Percentiles rank a stretch among this genome's conserved stretches.
These are phyloP conservation scores for Aphelinus certus DNA, from an alignment of 1,140 invertebrate species.

Conservation along the genomic window DNA sequence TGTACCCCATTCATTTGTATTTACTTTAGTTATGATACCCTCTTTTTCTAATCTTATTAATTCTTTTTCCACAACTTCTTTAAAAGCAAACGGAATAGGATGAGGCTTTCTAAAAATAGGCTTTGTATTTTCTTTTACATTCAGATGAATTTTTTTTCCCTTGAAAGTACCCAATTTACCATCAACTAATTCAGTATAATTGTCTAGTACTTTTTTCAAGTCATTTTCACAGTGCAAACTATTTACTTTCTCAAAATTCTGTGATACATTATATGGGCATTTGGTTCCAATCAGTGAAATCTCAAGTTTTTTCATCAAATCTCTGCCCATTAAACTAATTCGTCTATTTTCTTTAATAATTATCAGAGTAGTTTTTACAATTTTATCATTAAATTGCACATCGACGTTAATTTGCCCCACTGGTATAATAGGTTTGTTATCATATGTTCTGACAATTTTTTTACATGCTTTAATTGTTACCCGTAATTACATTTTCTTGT, in stretches of 20 bases:
- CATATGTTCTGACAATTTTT: neutral
- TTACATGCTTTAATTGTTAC: neutral
- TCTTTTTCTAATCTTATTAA: constrained; percentile 15
- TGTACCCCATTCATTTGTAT: constrained; percentile 29
- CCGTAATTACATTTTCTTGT: neutral
- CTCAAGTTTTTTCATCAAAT: neutral
- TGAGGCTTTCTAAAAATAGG: constrained; percentile 30
- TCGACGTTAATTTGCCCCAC: neutral
- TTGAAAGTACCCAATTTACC: constrained; percentile 45
- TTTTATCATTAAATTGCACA: neutral
- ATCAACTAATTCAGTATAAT: constrained; percentile 30
- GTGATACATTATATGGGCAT: neutral
- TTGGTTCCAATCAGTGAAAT: neutral
- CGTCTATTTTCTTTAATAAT: neutral
- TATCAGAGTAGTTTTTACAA: neutral
- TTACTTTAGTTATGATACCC: neutral
- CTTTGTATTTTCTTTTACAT: constrained; percentile 30
- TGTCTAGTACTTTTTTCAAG: constrained; percentile 6
- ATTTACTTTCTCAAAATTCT: constrained; percentile 4
- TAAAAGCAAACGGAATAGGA: constrained; percentile 18
- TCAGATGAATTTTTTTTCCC: constrained; percentile 42
- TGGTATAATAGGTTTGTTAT: neutral
- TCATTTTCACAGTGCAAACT: no score
- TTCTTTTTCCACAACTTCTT: constrained; percentile 13
- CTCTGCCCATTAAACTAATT: neutral